These are phyloP conservation scores for Chaetops frenatus DNA, from an alignment of 2,113 vertebrate genomes.

Conservation along the genomic window DNA sequence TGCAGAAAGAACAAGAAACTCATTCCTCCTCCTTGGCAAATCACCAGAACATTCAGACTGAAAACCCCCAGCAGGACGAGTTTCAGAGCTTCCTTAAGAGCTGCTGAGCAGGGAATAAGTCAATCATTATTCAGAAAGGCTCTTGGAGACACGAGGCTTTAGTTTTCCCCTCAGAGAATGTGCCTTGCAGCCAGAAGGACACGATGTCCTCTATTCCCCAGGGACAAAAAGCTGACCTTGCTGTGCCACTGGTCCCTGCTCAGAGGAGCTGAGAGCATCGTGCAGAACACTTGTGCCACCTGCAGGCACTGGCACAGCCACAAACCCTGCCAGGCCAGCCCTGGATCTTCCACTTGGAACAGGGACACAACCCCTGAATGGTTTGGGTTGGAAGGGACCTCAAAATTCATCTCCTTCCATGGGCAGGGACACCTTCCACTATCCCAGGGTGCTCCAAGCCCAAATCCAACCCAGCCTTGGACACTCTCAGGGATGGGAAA, in stretches of 20 bases:
- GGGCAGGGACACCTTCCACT: neutral
- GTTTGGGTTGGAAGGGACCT: neutral
- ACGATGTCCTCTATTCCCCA: neutral
- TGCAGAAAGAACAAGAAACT: neutral
- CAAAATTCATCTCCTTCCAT: neutral
- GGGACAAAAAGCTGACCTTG: neutral
- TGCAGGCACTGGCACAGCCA: neutral
- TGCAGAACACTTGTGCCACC: neutral
- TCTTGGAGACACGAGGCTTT: neutral
- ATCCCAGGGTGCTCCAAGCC: neutral
- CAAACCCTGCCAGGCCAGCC: neutral
- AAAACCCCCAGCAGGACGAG: neutral
- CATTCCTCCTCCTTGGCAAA: neutral
- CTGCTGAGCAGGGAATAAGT: neutral
- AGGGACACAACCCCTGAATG: neutral
- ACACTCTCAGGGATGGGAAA: neutral
- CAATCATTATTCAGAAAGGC: neutral
- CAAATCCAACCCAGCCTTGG: neutral
- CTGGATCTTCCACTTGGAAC: neutral
- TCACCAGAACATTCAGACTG: neutral
- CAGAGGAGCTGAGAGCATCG: neutral
- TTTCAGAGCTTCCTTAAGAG: neutral
- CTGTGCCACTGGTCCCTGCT: neutral
- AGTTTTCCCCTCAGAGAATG: neutral
- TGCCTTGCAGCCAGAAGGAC: neutral